Conservation (phyloP, 1,140 invertebrate genomes). For the Solenopsis invicta region DNA sequence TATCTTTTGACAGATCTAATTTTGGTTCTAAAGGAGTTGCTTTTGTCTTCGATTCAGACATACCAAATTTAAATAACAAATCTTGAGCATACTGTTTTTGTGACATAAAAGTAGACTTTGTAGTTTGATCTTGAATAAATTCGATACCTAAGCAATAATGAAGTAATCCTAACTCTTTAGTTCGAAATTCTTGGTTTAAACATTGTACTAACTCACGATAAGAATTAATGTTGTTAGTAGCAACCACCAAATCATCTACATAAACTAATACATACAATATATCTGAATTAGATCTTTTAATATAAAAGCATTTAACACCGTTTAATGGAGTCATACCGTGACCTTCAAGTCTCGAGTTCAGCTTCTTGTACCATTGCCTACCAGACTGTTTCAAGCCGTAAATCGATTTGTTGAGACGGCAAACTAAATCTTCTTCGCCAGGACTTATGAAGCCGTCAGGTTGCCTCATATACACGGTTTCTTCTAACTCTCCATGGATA, state of each 20-base stretch:
- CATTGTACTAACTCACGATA: background rate
- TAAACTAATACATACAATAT: slow-evolving; percentile 33
- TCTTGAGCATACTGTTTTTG: slow-evolving; percentile 12
- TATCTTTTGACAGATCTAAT: background rate
- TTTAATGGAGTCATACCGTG: slow-evolving; percentile 45
- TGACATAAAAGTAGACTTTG: background rate
- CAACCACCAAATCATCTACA: slow-evolving; percentile 26
- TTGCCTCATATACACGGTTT: slow-evolving; percentile 80
- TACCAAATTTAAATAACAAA: background rate
- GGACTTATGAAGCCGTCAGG: slow-evolving; percentile 77
- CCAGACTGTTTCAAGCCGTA: slow-evolving; percentile 85
- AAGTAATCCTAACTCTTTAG: background rate
- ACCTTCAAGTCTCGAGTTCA: slow-evolving; percentile 39
- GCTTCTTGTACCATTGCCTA: slow-evolving; percentile 79
- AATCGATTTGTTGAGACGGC: slow-evolving; percentile 78
- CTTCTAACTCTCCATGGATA: slow-evolving; percentile 24
- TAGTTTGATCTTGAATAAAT: background rate
- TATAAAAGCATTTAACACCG: slow-evolving; percentile 53
- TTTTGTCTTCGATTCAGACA: background rate
- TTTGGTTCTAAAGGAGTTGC: background rate
- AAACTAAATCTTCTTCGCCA: slow-evolving; percentile 62
- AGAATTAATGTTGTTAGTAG: background rate
- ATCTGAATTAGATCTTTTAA: background rate
- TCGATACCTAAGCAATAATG: slow-evolving; percentile 18
- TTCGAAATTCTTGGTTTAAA: slow-evolving; percentile 15